Base-by-base conservation (phyloP, 1,140 invertebrate species). In the Achatina immaculata region DNA sequence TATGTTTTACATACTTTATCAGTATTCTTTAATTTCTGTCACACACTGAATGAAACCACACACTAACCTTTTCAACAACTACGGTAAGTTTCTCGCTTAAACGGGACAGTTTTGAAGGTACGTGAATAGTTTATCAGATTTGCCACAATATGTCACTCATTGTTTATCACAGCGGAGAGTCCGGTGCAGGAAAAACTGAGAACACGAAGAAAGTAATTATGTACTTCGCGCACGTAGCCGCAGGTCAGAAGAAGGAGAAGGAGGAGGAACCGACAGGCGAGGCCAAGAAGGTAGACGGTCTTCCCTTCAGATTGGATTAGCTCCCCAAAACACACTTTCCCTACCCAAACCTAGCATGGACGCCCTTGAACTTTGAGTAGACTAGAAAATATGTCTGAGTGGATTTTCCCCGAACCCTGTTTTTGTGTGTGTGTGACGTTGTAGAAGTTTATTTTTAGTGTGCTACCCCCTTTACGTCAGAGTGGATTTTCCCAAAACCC, bases 161-260 rank as follows among this genome's bases (percentile, higher is more conserved):
- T 73, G 45, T 73, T 40, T 94, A 95, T 96, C 42, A 62, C 81
- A 84, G 83, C 55, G 98, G 97, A 92, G 98, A 99, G 94, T 99
- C 97, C 95, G 98, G 98, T 94, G 98, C 98, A 91, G 98, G 98
- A 36, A 99, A 99, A 94, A 99, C 97, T 94, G 98, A 99, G 93
- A 99, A 98, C 94, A 99, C 98, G 94, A 99, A 99, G 94, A 99
- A 99, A 93, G 98, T 99, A 94, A 98, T 99, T 94, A 96, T 96
- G 88, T 98, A 98, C 94, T 98, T 98, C 93, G 96, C 97, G 92
- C 96, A 96, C 89, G 96, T 98, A 83, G 96, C 96, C 93, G 96
- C 96, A 36, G 81, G 76, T 28, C 78, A 86, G n/a, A 82, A 86
- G 9, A 84, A 84, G 58, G 85, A 88, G 71, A 78, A 84, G 58